Base-by-base conservation (phyloP, 2,888 invertebrate genomes). In the Endomychus coccineus region DNA sequence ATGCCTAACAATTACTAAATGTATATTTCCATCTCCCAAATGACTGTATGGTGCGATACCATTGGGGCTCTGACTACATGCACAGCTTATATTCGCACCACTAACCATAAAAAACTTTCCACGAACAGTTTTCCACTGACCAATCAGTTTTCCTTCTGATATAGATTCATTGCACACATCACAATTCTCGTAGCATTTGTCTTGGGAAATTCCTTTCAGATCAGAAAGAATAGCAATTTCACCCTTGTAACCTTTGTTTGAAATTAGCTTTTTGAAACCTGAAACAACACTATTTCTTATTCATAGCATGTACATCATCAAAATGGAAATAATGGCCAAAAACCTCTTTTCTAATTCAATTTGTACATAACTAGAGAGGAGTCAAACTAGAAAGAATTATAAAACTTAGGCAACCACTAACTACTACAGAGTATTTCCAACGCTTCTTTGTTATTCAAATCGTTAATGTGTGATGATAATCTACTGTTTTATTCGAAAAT, bases 31-130 rank as follows among this genome's bases (percentile, higher is more conserved):
- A 62, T 88, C 84, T 1, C 86, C 85, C 22, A 86, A 67, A 61
- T 88, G 87, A 58, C 80, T 79, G 51, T 74, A 77, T 1, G 83
- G 84, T 27, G 86, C 80, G 50, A 85, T 78, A 27, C 88, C 88
- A 54, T 78, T 75, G 1, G 83, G 84, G 52, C 79, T 78, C 44
- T 81, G 72, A 11, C 73, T 70, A 59, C 86, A 86, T 15, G 81
- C 77, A 58, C 87, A 87, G 23, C 80, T 80, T 28, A 85, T 77
- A 54, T 83, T 82, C 13, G 83, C 81, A 30, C 80, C 78, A 51
- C 80, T 84, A 10, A 88, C 76, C 71, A 83, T 83, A 50, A 83
- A 78, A 61, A 79, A 84, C 59, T 74, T 78, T 1, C 86, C 86
- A 39, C 73, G 70, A 9, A 86, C 70, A 9, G 73, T 76, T 46